phyloP scores from a whole-genome alignment of 2,888 invertebrate genomes.

The Drosophila koepferae region DNA sequence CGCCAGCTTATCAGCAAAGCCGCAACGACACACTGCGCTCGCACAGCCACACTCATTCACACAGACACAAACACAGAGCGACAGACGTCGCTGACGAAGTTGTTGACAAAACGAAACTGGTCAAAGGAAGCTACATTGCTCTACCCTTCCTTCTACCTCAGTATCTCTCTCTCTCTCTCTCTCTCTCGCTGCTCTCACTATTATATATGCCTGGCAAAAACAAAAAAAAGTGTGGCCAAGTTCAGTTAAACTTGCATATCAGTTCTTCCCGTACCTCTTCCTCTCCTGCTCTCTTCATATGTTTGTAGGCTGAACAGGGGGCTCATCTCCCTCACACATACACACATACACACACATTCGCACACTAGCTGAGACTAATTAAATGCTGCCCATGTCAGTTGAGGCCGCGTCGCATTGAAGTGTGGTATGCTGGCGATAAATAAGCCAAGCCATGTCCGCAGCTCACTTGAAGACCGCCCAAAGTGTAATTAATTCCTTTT shows the following conservation, averaged over 20 bases:
- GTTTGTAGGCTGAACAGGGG: neutral
- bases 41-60: conserved; percentile 12
- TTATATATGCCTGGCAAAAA: conserved; percentile 28
- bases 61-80: conserved; percentile 15
- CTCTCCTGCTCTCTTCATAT: neutral
- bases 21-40: conserved; percentile 68
- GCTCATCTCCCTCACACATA: conserved; percentile 5
- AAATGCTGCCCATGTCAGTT: conserved; percentile 78
- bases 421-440: conserved; percentile 74
- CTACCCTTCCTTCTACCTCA: neutral
- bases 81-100: conserved; percentile 48
- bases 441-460: conserved; percentile 44
- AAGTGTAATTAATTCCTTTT: conserved; percentile 85
- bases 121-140: conserved; percentile 31
- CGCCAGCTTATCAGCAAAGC: conserved; percentile 82
- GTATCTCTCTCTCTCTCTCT: neutral
- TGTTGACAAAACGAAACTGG: conserved; percentile 66
- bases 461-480: conserved; percentile 81
- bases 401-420: conserved; percentile 67
- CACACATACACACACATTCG: neutral
- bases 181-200: neutral
- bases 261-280: conserved; percentile 1
- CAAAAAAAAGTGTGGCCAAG: conserved; percentile 62
- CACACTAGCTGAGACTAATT: conserved; percentile 54
- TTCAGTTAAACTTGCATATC: conserved; percentile 14